phyloP scores from a whole-genome alignment of 2,888 invertebrate genomes.

The Hermaeophaga mercurialis region DNA sequence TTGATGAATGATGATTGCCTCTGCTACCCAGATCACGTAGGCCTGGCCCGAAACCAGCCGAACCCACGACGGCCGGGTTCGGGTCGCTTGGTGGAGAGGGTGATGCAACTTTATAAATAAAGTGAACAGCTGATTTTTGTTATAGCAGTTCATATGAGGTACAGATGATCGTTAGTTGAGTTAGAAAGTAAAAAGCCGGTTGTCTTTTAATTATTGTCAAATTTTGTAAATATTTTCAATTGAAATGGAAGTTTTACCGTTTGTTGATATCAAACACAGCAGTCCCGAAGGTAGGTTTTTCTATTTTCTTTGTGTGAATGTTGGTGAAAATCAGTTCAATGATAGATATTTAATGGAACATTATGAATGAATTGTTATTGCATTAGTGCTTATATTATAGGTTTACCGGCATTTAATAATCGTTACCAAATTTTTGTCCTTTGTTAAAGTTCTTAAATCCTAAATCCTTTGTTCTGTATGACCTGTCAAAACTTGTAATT shows the following conservation, averaged over 20 bases:
- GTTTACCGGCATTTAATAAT: no score
- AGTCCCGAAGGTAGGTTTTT: conserved; percentile 41
- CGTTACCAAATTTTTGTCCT: neutral
- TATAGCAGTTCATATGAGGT: conserved; percentile 38
- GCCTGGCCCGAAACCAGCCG: conserved; percentile 53
- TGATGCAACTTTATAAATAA: conserved; percentile 60
- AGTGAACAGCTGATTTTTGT: conserved; percentile 48
- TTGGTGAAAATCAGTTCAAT: neutral
- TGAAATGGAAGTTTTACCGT: conserved; percentile 80
- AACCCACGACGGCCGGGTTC: neutral
- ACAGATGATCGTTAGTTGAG: conserved; percentile 12
- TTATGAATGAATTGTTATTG: neutral
- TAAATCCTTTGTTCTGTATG: conserved; percentile 20
- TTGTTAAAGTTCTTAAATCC: neutral
- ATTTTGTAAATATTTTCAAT: conserved; percentile 38
- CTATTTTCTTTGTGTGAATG: conserved; percentile 6
- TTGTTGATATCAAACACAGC: conserved; percentile 75
- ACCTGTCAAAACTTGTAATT: conserved; percentile 19
- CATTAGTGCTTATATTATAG: neutral
- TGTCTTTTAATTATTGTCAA: conserved; percentile 24
- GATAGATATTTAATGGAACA: neutral
- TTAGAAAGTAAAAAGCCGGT: conserved; percentile 40
- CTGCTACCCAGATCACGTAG: conserved; percentile 42
- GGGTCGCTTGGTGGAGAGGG: conserved; percentile 28
- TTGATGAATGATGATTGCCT: conserved; percentile 17